Evolutionary conservation across 1,140 invertebrate species (phyloP), one percentile per base, ranked within the genome.

Genomic region (Belonocnema kinseyi): DNA sequence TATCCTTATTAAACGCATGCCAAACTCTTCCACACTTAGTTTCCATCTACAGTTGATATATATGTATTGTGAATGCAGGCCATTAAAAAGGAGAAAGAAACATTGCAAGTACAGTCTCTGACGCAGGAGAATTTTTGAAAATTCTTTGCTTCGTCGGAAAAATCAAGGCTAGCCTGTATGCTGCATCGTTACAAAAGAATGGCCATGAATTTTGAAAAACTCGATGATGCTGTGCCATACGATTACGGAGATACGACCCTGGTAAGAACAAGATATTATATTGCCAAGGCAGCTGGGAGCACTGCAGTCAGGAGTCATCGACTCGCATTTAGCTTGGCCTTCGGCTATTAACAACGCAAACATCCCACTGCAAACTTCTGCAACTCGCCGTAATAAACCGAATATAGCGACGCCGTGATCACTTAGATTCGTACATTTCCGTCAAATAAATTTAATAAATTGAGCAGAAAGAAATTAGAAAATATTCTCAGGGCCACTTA

Each of bases 291-390:
- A 81, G 77, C 82, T 82, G 78, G 56, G 66, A 73, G 26, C 76
- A 66, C 33, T 66, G 61, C 61, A 66, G 61, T 66, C 61, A 66
- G 61, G 61, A 87, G 86, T 87, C 87, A 87, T 86, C 87, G 87
- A 88, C 87, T 87, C 77, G 85, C 83, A 80, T 87, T 87, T 82
- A 80, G 81, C 79, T 83, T 86, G 87, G 85, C 87, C 87, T 88
- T 88, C 87, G 87, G 79, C 83, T 85, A 88, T 88, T 88, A 88
- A 82, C 85, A 79, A 85, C 81, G 76, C 83, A 73, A 82, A 66
- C 61, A 66, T 26, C 61, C 82, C 72, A 72, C 54, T 75, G 76
- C 78, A 75, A 66, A 66, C 26, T 66, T 66, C 61, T 66, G 61
- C 61, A 66, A 66, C 26, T 66, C 61, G 33, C 33, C 61, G 61